Conservation (phyloP, 2,113 vertebrate genomes). For the Strix aluco region DNA sequence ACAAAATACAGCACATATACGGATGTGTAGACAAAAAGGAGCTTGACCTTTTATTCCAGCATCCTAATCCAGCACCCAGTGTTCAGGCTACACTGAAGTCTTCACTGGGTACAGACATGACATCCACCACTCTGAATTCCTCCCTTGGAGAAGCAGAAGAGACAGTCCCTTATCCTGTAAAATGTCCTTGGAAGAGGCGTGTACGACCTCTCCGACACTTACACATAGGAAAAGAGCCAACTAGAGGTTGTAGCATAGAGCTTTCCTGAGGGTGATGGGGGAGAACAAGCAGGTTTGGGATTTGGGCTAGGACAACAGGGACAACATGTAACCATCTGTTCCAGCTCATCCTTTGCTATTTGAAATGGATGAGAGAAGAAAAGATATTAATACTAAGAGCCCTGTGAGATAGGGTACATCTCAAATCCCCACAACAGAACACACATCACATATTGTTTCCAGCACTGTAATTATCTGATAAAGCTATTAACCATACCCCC, state of each 20-base stretch:
- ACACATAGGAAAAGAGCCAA: not conserved
- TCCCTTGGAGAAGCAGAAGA: not conserved
- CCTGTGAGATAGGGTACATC: not conserved
- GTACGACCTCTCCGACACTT: not conserved
- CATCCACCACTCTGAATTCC: not conserved
- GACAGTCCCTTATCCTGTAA: not conserved
- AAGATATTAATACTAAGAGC: not conserved
- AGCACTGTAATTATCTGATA: constrained; percentile 48
- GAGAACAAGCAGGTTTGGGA: not conserved
- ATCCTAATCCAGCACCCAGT: not conserved
- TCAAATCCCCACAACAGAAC: not conserved
- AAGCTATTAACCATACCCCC: not conserved
- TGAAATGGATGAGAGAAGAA: not conserved
- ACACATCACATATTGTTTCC: constrained; percentile 16
- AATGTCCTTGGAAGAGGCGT: not conserved
- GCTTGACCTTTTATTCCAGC: not conserved
- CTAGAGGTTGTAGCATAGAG: not conserved
- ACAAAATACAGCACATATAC: not conserved
- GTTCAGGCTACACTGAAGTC: not conserved
- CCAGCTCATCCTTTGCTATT: not conserved
- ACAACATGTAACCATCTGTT: not conserved
- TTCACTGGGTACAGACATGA: rapidly evolving
- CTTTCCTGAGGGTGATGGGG: not conserved
- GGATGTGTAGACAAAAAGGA: not conserved
- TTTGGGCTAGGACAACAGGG: not conserved